Percentiles rank a stretch among this genome's conserved stretches.
Conservation (phyloP, 2,113 vertebrate genomes). For the Dromiciops gliroides region DNA sequence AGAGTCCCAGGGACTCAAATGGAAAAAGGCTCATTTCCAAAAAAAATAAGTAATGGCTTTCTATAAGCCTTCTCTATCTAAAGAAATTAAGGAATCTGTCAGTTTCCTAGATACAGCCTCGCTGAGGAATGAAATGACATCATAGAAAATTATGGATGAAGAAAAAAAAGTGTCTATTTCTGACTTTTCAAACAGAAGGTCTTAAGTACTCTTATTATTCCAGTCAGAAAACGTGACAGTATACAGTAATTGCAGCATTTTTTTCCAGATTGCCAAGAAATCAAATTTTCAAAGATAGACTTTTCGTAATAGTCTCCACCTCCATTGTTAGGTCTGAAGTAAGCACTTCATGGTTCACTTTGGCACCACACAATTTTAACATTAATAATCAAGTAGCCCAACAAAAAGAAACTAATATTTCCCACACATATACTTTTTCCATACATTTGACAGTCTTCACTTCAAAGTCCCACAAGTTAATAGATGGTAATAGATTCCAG, state of each 20-base stretch:
- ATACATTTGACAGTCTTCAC: not conserved
- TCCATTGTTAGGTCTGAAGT: not conserved
- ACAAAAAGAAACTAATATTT: constrained; percentile 19
- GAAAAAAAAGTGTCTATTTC: not conserved
- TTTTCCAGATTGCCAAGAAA: not conserved
- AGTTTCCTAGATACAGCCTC: not conserved
- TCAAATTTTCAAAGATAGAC: not conserved
- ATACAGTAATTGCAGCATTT: not conserved
- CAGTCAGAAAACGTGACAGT: not conserved
- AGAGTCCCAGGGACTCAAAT: not conserved
- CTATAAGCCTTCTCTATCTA: not conserved
- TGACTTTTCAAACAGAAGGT: constrained; percentile 33
- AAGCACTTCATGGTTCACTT: not conserved
- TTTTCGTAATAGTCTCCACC: not conserved
- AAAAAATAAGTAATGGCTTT: not conserved
- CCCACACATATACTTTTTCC: not conserved
- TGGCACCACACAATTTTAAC: not conserved
- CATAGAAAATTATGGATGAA: not conserved
- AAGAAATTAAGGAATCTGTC: not conserved
- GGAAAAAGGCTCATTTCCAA: not conserved
- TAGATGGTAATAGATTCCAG: constrained; percentile 57
- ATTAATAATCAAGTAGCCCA: constrained; percentile 30
- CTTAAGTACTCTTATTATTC: constrained; percentile 11
- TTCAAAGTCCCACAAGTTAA: constrained; percentile 46
- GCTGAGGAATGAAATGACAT: not conserved